Base-by-base conservation (phyloP, 2,113 vertebrate genomes). In the Cochlearius cochlearius region DNA sequence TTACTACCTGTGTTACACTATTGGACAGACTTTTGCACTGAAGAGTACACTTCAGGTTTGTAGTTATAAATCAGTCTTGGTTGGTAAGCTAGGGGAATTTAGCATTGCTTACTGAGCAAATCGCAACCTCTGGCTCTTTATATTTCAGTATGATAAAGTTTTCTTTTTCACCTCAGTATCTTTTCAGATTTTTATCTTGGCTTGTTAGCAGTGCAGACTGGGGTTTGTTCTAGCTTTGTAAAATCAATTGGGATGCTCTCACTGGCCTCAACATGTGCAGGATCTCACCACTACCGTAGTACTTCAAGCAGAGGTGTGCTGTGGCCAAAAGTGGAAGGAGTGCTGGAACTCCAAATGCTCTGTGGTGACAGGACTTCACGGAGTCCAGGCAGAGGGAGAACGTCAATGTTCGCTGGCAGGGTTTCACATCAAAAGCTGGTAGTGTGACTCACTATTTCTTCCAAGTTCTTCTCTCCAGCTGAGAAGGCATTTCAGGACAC, bases 401-500 rank as follows among this genome's bases (percentile, higher is more conserved):
- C 18, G 85, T 30, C 39, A 62, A 21, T 56, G 27, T 73, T 91
- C 36, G 11, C 64, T 91, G 64, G 69, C 81, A 94, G 41, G 14
- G 69, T 75, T 91, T 90, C 20, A 21, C 21, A n/a, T 94, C 34
- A 73, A 32, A 88, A 88, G 34, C 86, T 91, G 41, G 52, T 52
- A 52, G 47, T 36, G 36, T 93, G 75, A 92, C 47, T 88, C 74
- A 56, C 69, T 88, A 0, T 73, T 90, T 69, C 82, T 68, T 86
- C 75, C 38, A 53, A 73, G n/a, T 94, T 90, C 36, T 53, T 92
- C 22, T 84, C 36, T 90, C 49, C 83, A 90, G 67, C 82, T 94
- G 83, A 96, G 79, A 92, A 94, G 86, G 83, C 79, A 84, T 88
- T 97, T 94, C 55, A 77, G 88, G 91, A 86, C 79, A 92, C 72